phyloP scores from a whole-genome alignment of 2,797 vertebrate species.

The Nasua narica region DNA sequence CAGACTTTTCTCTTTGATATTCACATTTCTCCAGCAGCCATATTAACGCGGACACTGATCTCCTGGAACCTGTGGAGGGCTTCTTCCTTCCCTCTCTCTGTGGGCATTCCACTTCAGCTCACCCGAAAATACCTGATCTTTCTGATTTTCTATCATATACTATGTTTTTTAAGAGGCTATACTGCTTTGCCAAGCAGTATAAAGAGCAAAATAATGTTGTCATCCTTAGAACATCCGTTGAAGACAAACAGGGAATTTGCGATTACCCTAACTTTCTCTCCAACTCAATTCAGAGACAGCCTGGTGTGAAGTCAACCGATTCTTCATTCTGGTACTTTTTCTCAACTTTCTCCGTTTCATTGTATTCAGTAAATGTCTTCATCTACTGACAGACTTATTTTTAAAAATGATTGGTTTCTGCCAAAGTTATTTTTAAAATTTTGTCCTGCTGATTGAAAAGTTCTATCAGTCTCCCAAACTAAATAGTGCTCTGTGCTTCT shows the following conservation, averaged over 20 bases:
- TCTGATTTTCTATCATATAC: neutral
- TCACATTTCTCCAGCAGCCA: neutral
- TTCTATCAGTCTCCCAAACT: neutral
- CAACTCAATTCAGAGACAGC: neutral
- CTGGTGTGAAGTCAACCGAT: neutral
- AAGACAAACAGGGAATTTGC: neutral
- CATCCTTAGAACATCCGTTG: neutral
- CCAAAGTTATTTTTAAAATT: neutral
- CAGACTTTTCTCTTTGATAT: neutral
- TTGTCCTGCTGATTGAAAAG: neutral
- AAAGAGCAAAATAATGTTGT: neutral
- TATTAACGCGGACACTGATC: neutral
- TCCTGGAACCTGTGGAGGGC: neutral
- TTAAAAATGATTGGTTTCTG: conserved; percentile 11
- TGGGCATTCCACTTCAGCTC: neutral
- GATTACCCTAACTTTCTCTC: neutral
- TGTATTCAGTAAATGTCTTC: neutral
- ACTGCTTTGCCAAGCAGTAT: neutral
- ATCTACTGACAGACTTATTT: neutral
- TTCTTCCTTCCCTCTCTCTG: neutral
- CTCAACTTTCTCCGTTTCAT: neutral
- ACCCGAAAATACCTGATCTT: neutral
- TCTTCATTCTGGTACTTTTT: neutral
- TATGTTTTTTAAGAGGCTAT: neutral
- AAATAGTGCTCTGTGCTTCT: neutral